A percentile compares a stretch with the other conserved stretches of the same genome.
Conservation (phyloP, 1,140 invertebrate species). For the Drosophila subobscura region DNA sequence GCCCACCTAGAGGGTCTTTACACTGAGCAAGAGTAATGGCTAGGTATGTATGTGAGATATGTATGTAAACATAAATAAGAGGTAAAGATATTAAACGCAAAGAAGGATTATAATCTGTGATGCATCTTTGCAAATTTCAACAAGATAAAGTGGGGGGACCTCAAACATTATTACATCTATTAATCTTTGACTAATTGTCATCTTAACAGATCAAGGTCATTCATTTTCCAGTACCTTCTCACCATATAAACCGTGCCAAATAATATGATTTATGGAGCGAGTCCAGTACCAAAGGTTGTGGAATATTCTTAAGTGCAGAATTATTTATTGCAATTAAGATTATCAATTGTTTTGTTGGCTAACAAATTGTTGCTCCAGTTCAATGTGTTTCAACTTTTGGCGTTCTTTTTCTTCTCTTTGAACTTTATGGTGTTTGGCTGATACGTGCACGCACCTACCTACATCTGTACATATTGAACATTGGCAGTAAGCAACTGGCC, state of each 20-base stretch:
- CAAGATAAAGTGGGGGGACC: too few relatives aligned
- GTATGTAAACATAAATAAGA: neutral
- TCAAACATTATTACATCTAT: neutral
- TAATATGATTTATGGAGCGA: slow-evolving; percentile 44
- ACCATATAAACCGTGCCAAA: neutral
- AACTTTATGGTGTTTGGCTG: slow-evolving; percentile 47
- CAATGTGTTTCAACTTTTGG: slow-evolving; percentile 18
- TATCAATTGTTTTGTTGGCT: slow-evolving; percentile 45
- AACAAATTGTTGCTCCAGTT: slow-evolving; percentile 42
- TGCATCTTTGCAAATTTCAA: neutral
- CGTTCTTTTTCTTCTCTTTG: slow-evolving; percentile 17
- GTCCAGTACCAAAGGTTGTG: slow-evolving; percentile 20
- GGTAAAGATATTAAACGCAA: neutral
- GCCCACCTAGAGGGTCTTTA: neutral
- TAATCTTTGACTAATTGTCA: neutral
- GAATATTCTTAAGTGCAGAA: slow-evolving; percentile 20
- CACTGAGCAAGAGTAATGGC: neutral
- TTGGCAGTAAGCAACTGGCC: neutral
- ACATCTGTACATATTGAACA: slow-evolving; percentile 30
- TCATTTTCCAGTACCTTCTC: neutral
- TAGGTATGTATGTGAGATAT: too few relatives aligned
- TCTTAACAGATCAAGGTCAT: neutral
- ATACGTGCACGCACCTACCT: slow-evolving; percentile 3
- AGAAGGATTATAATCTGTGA: too few relatives aligned
- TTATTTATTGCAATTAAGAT: slow-evolving; percentile 56